Base-by-base conservation (phyloP, 2,888 invertebrate species). In the Cheilosia vernalis region DNA sequence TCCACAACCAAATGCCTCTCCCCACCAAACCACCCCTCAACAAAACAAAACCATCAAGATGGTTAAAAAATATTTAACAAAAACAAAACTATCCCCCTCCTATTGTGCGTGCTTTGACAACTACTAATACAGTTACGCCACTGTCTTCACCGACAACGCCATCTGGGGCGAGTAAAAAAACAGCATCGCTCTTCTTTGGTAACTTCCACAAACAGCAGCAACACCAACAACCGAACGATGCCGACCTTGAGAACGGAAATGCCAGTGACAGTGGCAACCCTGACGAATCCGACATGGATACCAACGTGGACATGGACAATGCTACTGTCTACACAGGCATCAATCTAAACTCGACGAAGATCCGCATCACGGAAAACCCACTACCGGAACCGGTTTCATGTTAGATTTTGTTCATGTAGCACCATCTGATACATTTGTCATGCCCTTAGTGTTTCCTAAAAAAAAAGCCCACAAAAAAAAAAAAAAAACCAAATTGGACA, bases 311-410 rank as follows among this genome's bases (percentile, higher is more conserved):
- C 63, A 72, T 87, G 58, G 88, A 87, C 76, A 88, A 89, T 79
- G 90, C 90, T 17, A 90, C 90, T 40, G 87, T 90, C 37, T 91
- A 91, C 83, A 89, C 89, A 77, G 88, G 89, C 87, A 84, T 72
- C 64, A 86, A 74, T 87, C 51, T 87, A 21, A 88, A 89, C 84
- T 90, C 90, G 74, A 89, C 88, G 87, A 91, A 91, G 87, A 92
- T 92, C 88, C 92, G 92, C 87, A 92, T 92, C 87, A 92, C 92
- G 66, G 92, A 92, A 88, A 92, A 92, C 89, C 92, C 92, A 88
- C 89, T 92, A 89, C 92, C 92, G 79, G 92, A 92, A 88, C 90
- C 92, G 83, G 91, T 92, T 80, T 90, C 90, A 89, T 92, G 92
- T 89, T 92, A 92, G 89, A 81, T 70, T 37, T 44, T 27, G n/a